Evolutionary conservation across 2,797 vertebrate species (phyloP), one percentile per base, ranked within the genome.

Genomic region (Diglossa cyanea): DNA sequence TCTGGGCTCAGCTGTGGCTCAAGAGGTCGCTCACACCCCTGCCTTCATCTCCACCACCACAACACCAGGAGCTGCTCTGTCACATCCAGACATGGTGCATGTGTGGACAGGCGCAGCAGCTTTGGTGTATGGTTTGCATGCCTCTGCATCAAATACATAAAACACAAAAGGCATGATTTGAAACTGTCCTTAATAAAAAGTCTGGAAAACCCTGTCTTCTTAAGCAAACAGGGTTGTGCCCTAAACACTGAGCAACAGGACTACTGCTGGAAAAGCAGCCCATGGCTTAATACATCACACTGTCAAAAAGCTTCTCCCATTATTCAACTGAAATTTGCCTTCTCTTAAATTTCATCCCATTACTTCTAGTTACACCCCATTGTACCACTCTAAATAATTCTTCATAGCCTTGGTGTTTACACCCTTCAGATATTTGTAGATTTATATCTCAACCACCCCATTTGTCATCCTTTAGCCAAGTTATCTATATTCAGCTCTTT

Each of bases 381-480:
- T 96, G 95, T 97, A 96, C 95, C 94, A 94, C 95, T 96, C 95
- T 94, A 95, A 96, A 96, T 96, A 97, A 97, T 96, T 96, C 95
- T 95, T 97, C 95, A 96, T 95, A 96, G 95, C 95, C 96, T 97
- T 97, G 96, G 95, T 96, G 95, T 96, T 97, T 97, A 96, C 95
- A 96, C 90, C 96, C 95, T 97, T 97, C 95, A 96, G 94, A 96
- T 96, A 93, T 93, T 94, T 96, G 91, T 96, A 96, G 96, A 97
- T 96, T 97, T 97, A 97, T 97, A 96, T 94, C 93, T 94, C 95
- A 95, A 61, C 93, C 82, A 93, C 60, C 42, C 82, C 93, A 97
- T 97, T 96, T 97, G 90, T 96, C 96, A 97, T 97, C 88, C 94
- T 96, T 97, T 96, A 97, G 94, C 94, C 93, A 94, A 97, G 90